Evolutionary conservation across 2,113 vertebrate species (phyloP).

Genomic region (Myocastor coypus): DNA sequence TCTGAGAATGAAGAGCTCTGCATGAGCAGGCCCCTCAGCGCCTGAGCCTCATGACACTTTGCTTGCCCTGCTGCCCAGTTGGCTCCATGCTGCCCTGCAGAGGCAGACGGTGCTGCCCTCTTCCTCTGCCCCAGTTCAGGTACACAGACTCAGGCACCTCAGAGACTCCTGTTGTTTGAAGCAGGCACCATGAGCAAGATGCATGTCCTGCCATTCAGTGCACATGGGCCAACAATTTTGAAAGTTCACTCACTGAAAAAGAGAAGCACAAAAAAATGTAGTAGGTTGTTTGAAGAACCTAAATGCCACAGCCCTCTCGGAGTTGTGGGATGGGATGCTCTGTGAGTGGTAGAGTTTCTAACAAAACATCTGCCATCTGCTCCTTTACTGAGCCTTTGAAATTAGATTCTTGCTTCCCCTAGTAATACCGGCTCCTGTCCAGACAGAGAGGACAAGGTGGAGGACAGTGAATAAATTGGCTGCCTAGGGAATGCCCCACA

Average conservation of each 20-base stretch:
- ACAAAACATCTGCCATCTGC: background rate
- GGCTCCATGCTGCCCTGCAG: background rate
- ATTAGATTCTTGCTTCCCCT: background rate
- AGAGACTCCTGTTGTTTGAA: background rate
- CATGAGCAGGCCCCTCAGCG: background rate
- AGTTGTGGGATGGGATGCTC: accelerated
- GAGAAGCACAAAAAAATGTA: background rate
- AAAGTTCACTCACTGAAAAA: background rate
- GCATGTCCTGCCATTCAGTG: background rate
- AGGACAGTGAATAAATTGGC: background rate
- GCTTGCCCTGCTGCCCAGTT: too few species aligned
- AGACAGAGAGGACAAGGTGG: accelerated
- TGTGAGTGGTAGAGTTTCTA: background rate
- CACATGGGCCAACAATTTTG: background rate
- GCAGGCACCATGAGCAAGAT: background rate
- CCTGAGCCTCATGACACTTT: too few species aligned
- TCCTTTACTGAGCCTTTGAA: background rate
- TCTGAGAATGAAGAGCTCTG: background rate
- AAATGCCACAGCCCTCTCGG: background rate
- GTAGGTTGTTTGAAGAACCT: background rate
- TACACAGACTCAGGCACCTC: background rate
- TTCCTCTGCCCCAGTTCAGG: accelerated
- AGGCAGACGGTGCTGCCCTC: too few species aligned
- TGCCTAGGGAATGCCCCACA: background rate
- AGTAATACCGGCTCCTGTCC: background rate